Base-by-base conservation (phyloP, 2,113 vertebrate genomes). In the Pseudorhombus dupliciocellatus region DNA sequence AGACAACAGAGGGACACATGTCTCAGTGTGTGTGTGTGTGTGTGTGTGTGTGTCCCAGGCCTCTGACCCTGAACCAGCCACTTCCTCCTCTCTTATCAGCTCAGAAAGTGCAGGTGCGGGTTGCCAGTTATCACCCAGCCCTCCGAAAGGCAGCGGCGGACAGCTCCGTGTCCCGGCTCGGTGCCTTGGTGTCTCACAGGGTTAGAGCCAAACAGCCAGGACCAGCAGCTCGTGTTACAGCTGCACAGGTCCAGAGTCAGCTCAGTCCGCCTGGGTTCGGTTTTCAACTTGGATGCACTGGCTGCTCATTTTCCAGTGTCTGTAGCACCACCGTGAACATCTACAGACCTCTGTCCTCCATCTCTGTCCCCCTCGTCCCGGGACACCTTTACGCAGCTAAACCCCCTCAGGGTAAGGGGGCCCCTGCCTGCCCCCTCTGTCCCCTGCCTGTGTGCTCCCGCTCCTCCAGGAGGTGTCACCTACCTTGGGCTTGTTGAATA, bases 401-500 rank as follows among this genome's bases (percentile, higher is more conserved):
- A 74, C 75, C 68, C 0, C 28, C 16, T 44, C 10, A 10, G 10
- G 15, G 40, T 6, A 44, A 44, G 16, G 40, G 5, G 15, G 4
- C 4, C 40, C n/a, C n/a, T n/a, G n/a, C n/a, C 40, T 18, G 40
- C 5, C 40, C 9, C 34, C 34, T 11, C n/a, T 3, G 10, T 37
- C 34, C 34, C 30, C 34, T 11, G 3, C 11, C 12, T 11, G 31
- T 10, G 31, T 37, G 4, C 5, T 40, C 9, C 1, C 0, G 11
- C n/a, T 37, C 34, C 34, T 37, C 34, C 34, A 10, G 11, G 10
- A 3, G 34, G 34, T 10, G 3, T 24, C 0, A 72, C 87, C 3
- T 87, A 91, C 90, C 89, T 91, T 91, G 0, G 89, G 89, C 75
- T 85, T 70, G 80, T 83, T 44, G 87, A 91, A 91, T 0, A 69